Percentiles rank a stretch among this genome's conserved stretches.
Conservation (phyloP, 1,140 invertebrate species). For the Cataglyphis hispanica region DNA sequence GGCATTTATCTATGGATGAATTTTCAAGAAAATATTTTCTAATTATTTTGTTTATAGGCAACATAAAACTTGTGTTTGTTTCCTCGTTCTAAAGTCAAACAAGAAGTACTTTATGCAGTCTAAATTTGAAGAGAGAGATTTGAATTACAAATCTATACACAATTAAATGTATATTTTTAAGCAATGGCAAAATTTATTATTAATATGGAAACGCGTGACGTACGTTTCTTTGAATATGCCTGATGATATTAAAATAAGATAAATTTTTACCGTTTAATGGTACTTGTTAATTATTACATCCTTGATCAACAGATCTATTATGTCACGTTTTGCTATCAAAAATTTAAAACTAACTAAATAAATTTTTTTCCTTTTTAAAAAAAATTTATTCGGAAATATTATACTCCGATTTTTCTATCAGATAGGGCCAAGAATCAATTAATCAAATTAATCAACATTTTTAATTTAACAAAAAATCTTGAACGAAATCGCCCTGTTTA, state of each 20-base stretch:
- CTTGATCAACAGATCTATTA: background rate
- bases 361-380: background rate
- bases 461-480: conserved; percentile 17
- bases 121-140: conserved; percentile 17
- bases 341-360: background rate
- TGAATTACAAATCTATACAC: background rate
- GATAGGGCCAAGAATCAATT: background rate
- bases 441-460: conserved; percentile 14
- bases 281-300: background rate
- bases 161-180: conserved; percentile 5
- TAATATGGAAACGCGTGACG: background rate
- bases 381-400: conserved; percentile 20
- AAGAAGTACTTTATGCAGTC: conserved; percentile 1
- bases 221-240: background rate
- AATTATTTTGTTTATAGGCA: conserved; percentile 1
- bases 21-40: conserved; percentile 19
- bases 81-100: background rate
- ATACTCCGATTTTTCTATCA: background rate
- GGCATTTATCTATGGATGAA: background rate
- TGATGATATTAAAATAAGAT: conserved; percentile 6
- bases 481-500: background rate
- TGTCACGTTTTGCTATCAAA: background rate
- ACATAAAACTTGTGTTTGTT: background rate
- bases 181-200: background rate
- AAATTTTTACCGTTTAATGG: conserved; percentile 15